Percentiles rank a stretch among this genome's conserved stretches.
These are phyloP conservation scores for Rhagologus leucostigma DNA, from an alignment of 2,113 vertebrate species.

Conservation along the genomic window DNA sequence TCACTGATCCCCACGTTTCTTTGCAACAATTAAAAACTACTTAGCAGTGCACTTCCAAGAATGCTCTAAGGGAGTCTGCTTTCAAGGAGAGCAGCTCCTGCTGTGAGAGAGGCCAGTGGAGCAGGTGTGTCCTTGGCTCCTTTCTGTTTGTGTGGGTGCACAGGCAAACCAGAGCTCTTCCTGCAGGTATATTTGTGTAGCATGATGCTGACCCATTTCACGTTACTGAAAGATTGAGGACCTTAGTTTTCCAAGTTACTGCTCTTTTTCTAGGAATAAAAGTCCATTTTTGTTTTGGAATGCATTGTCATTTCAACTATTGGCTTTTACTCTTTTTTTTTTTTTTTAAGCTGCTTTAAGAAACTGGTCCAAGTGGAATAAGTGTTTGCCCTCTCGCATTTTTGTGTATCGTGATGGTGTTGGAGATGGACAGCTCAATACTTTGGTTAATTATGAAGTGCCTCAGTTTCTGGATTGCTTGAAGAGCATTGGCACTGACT, in stretches of 20 bases:
- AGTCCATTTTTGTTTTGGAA: background rate
- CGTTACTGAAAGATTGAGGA: background rate
- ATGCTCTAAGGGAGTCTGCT: background rate
- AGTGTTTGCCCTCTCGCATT: conserved; percentile 83
- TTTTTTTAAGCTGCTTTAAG: conserved; percentile 78
- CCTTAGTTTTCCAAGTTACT: background rate
- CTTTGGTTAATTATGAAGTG: conserved; percentile 87
- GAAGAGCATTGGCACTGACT: conserved; percentile 79
- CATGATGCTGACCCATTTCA: background rate
- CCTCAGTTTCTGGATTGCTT: conserved; percentile 88
- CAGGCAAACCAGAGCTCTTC: background rate
- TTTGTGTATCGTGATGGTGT: conserved; percentile 93
- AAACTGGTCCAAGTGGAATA: conserved; percentile 81
- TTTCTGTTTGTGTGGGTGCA: background rate
- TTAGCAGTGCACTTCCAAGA: background rate
- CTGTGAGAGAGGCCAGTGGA: background rate
- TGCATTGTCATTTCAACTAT: background rate
- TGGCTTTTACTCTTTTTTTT: background rate
- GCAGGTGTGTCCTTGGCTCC: background rate
- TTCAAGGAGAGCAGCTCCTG: background rate
- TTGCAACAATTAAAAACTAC: background rate
- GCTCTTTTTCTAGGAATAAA: background rate
- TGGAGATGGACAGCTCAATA: conserved; percentile 89
- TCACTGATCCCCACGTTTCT: background rate
- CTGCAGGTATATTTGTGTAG: background rate